Evolutionary conservation across 2,888 invertebrate species (phyloP), one percentile per base, ranked within the genome.

Genomic region (Hyalella azteca): DNA sequence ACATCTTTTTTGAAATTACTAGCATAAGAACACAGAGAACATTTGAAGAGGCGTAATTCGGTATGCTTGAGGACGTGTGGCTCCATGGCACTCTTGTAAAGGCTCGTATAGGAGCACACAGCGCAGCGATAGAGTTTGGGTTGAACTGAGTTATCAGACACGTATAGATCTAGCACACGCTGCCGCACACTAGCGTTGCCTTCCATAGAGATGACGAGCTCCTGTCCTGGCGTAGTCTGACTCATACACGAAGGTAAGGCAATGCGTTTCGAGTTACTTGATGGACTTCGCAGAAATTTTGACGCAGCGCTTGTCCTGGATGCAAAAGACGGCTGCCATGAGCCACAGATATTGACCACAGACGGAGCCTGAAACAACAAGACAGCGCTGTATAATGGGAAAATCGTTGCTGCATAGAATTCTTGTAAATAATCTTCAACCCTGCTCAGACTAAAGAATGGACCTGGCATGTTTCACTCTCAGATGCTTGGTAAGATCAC

Each of bases 11-110:
- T 66, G 19, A 66, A 66, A 29, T 66, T 66, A 66, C 66, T 66
- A 4, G 36, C 66, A 66, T 83, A 83, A 11, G 83, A 79, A 54
- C 83, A 83, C 22, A 81, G 15, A 1, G 78, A 41, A 66, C 83
- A 83, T n/a, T 60, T 79, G 76, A 79, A 83, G 59, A 81, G 83
- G 59, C 81, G 81, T 78, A 81, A 79, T 45, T 81, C 82, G 26
- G 82, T 82, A 81, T 82, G 82, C 41, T 81, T 82, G 36, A 81
- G 82, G n/a, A 79, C 79, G 73, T 83, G 83, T 26, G 81, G 81
- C 66, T 83, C 81, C 40, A 78, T 59, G 41, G 54, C 78, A 36
- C 59, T 78, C 39, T 59, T 59, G 49, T 78, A 78, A 15, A 40
- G 39, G 13, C 40, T 60, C 5, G 40, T 78, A 39, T 78, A 60